A percentile compares a stretch with the other conserved stretches of the same genome.
Conservation (phyloP, 2,888 invertebrate species). For the Acleris cristana region DNA sequence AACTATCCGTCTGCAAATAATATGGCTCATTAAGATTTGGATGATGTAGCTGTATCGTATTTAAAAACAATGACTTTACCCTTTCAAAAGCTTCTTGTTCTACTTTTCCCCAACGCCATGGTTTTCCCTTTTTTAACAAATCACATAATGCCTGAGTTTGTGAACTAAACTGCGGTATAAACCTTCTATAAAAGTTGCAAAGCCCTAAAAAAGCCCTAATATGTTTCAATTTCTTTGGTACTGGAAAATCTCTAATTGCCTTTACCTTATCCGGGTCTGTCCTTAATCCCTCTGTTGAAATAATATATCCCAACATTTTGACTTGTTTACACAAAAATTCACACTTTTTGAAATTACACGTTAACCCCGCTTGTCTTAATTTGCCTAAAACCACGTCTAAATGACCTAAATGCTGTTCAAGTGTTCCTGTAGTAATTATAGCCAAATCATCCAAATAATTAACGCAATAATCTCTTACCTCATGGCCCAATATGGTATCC, state of each 20-base stretch:
- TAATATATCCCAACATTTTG: slow-evolving; percentile 33
- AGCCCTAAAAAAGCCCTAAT: not conserved
- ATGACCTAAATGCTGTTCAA: slow-evolving; percentile 33
- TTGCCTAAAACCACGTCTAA: slow-evolving; percentile 22
- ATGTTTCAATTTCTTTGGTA: not conserved
- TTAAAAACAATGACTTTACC: slow-evolving; percentile 33
- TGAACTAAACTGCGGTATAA: no score
- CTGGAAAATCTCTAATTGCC: slow-evolving; percentile 44
- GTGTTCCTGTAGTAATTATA: slow-evolving; percentile 18
- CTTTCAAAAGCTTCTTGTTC: slow-evolving; percentile 21
- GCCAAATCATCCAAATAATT: slow-evolving; percentile 40
- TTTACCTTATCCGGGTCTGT: slow-evolving; percentile 38
- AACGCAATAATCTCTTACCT: slow-evolving; percentile 32
- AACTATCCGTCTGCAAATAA: slow-evolving; percentile 44
- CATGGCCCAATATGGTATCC: not conserved
- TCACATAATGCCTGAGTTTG: slow-evolving; percentile 22
- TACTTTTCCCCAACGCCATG: slow-evolving; percentile 30
- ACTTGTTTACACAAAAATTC: slow-evolving; percentile 25
- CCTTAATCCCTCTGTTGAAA: slow-evolving; percentile 23
- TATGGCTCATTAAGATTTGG: slow-evolving; percentile 26
- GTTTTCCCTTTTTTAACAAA: slow-evolving; percentile 41
- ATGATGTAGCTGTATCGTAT: slow-evolving; percentile 28
- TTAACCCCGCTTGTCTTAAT: slow-evolving; percentile 26
- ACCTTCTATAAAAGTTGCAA: not conserved
- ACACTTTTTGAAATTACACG: slow-evolving; percentile 35